Conservation (phyloP, 2,113 vertebrate genomes). For the Bubalus kerabau region DNA sequence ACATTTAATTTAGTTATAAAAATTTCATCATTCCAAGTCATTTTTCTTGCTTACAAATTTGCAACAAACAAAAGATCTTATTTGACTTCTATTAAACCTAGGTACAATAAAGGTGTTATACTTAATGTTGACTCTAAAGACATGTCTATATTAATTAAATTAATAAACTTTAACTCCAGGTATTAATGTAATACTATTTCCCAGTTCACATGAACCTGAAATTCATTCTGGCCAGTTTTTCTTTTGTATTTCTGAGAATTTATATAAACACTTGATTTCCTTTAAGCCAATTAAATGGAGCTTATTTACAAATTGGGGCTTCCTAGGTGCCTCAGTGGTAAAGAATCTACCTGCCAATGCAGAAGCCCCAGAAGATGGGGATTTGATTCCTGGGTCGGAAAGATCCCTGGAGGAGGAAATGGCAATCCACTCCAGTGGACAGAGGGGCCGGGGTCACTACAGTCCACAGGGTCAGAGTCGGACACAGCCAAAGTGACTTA, state of each 20-base stretch:
- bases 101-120: background rate
- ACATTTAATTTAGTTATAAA: background rate
- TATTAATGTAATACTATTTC: background rate
- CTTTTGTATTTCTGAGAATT: background rate
- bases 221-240: background rate
- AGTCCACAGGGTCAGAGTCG: background rate
- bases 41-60: background rate
- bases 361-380: background rate
- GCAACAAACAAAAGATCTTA: background rate
- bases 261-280: background rate
- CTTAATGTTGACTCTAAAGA: background rate
- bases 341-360: background rate
- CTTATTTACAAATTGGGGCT: background rate
- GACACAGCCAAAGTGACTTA: background rate
- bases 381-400: background rate
- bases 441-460: background rate
- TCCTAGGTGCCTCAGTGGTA: background rate
- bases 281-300: background rate
- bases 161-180: background rate
- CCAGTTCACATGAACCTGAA: background rate
- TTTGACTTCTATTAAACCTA: background rate
- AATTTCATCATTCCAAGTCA: background rate
- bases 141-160: background rate
- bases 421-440: background rate
- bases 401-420: background rate